Percentiles rank a stretch among this genome's conserved stretches.
Conservation (phyloP, 2,797 vertebrate species). For the Oryzias dopingdopingensis region DNA sequence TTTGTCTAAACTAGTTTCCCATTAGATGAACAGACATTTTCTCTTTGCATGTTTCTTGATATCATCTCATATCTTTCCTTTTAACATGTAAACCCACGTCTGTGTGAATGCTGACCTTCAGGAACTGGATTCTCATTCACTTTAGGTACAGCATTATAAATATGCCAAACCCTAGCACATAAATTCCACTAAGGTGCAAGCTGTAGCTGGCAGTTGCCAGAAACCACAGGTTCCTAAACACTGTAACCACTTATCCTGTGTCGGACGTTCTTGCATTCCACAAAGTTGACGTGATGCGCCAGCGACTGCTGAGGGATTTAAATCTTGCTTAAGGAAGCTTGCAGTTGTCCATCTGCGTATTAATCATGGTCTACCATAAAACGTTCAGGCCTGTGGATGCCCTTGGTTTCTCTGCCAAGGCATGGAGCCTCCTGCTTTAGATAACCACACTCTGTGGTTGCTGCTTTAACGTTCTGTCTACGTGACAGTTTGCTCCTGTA, state of each 20-base stretch:
- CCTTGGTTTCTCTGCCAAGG: constrained; percentile 33
- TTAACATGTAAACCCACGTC: too few species aligned
- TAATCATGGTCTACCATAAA: constrained; percentile 35
- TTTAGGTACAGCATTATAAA: too few species aligned
- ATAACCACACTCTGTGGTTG: constrained; percentile 39
- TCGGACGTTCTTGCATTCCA: constrained; percentile 34
- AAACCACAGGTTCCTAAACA: not conserved
- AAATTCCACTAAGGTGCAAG: too few species aligned
- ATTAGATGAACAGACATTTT: too few species aligned
- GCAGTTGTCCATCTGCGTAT: constrained; percentile 22
- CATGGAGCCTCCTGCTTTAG: constrained; percentile 43
- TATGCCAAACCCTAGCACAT: too few species aligned
- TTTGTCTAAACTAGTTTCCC: too few species aligned
- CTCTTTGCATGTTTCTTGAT: too few species aligned
- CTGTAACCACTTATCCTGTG: constrained; percentile 4
- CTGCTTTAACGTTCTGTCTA: constrained; percentile 55
- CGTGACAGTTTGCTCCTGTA: constrained; percentile 48
- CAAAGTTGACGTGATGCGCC: constrained; percentile 14
- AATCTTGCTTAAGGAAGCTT: constrained; percentile 39
- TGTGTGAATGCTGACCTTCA: too few species aligned
- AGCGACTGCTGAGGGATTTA: constrained; percentile 13
- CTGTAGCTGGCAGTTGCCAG: too few species aligned
- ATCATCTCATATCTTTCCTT: too few species aligned
- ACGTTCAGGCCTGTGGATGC: constrained; percentile 17
- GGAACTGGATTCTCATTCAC: too few species aligned